Evolutionary conservation across 2,797 vertebrate species (phyloP).

Genomic region (Bovichtus variegatus): DNA sequence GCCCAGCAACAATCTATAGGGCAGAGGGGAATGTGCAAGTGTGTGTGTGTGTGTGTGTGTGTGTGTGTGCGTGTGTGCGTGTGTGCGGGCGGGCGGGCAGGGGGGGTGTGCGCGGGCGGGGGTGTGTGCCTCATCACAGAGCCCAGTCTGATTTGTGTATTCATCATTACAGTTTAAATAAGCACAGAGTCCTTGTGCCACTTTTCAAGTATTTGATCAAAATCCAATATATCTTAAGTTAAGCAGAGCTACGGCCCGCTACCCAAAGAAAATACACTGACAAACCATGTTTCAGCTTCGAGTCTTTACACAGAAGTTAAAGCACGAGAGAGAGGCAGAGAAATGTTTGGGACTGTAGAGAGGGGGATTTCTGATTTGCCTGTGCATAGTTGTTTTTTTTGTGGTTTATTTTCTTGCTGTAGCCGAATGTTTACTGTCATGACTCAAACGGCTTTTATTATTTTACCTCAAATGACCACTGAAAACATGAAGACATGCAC

Average conservation of each 20-base stretch:
- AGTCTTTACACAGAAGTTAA: constrained; percentile 49
- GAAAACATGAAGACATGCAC: constrained; percentile 74
- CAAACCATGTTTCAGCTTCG: constrained; percentile 49
- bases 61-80: constrained; percentile 1
- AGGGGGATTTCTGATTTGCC: constrained; percentile 65
- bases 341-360: constrained; percentile 37
- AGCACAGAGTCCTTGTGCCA: constrained; percentile 72
- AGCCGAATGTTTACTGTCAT: constrained; percentile 72
- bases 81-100: constrained; percentile 7
- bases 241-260: constrained; percentile 57
- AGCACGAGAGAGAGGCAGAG: constrained; percentile 32
- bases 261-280: constrained; percentile 80
- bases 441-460: constrained; percentile 76
- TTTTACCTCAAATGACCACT: constrained; percentile 77
- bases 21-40: constrained; percentile 52
- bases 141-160: constrained; percentile 80
- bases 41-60: constrained; percentile 11
- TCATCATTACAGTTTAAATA: constrained; percentile 84
- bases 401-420: constrained; percentile 59
- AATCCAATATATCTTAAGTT: constrained; percentile 76
- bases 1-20: constrained; percentile 60
- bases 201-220: constrained; percentile 82
- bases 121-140: constrained; percentile 50
- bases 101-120: not conserved
- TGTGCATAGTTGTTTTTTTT: constrained; percentile 54